Evolutionary conservation across 1,140 invertebrate species (phyloP).

Genomic region (Dermatophagoides farinae): DNA sequence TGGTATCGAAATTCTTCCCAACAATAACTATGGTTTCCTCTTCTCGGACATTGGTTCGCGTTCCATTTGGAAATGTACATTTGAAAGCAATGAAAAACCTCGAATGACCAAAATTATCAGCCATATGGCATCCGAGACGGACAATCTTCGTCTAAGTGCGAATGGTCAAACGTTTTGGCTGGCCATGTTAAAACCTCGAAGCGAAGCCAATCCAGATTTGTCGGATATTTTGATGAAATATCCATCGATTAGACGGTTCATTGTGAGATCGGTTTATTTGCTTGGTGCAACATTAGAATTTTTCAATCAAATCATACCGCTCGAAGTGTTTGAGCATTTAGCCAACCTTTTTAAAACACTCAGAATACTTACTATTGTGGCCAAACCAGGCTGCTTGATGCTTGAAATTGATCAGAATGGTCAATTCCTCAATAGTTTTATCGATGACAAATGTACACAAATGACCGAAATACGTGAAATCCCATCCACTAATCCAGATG

Average conservation of each 20-base stretch:
- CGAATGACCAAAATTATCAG: conserved; percentile 45
- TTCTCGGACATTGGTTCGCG: conserved; percentile 34
- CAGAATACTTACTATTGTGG: conserved; percentile 9
- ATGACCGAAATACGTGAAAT: conserved; percentile 25
- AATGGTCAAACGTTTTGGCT: conserved; percentile 41
- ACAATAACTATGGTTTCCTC: conserved; percentile 45
- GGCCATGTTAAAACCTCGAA: conserved; percentile 30
- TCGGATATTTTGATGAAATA: conserved; percentile 23
- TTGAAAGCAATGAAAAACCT: conserved; percentile 46
- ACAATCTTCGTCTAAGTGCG: conserved; percentile 47
- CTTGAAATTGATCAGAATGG: conserved; percentile 42
- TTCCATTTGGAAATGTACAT: conserved; percentile 42
- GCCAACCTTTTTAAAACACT: conserved; percentile 31
- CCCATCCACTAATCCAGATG: background rate
- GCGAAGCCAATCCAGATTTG: conserved; percentile 18
- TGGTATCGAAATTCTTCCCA: conserved; percentile 49
- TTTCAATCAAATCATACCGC: conserved; percentile 12
- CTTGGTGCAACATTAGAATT: conserved; percentile 13
- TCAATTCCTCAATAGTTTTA: conserved; percentile 33
- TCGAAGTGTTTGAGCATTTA: conserved; percentile 2
- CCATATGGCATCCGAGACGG: conserved; percentile 54
- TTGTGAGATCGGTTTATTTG: conserved; percentile 20
- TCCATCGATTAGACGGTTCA: conserved; percentile 25
- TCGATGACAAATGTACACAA: conserved; percentile 22
- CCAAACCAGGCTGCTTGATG: conserved; percentile 26